Conservation (phyloP, 2,888 invertebrate species). For the Torymus auratus region DNA sequence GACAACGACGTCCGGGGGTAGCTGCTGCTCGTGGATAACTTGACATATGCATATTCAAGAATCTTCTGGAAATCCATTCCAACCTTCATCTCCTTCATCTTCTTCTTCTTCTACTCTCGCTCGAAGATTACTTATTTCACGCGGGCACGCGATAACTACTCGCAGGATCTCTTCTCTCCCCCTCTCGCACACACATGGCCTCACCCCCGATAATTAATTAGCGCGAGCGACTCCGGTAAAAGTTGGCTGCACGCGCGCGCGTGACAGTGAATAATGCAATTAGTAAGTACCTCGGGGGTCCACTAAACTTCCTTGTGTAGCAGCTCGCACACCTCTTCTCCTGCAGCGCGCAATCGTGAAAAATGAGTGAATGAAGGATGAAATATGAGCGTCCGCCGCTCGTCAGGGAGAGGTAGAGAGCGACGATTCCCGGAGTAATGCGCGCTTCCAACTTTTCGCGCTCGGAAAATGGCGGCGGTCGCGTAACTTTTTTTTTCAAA, state of each 20-base stretch:
- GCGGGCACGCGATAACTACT: background rate
- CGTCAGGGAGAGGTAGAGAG: conserved; percentile 59
- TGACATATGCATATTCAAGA: conserved; percentile 49
- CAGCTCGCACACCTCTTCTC: background rate
- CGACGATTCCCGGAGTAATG: conserved; percentile 62
- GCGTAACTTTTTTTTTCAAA: conserved; percentile 55
- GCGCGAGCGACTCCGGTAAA: conserved; percentile 52
- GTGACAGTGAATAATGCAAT: conserved; percentile 65
- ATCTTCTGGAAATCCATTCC: conserved; percentile 29
- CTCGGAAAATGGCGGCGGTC: conserved; percentile 55
- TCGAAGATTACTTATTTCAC: conserved; percentile 19
- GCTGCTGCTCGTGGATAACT: background rate
- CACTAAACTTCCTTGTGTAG: conserved; percentile 56
- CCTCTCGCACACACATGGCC: background rate
- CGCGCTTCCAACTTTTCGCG: conserved; percentile 53
- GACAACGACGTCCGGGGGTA: background rate
- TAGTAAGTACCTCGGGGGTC: conserved; percentile 61
- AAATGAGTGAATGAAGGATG: conserved; percentile 65
- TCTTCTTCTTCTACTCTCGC: background rate
- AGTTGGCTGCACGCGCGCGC: conserved; percentile 52
- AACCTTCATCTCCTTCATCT: background rate
- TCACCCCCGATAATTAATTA: conserved; percentile 49
- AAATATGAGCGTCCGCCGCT: conserved; percentile 60
- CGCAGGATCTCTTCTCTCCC: too few relatives aligned
- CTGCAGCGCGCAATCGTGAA: conserved; percentile 59